A percentile compares a stretch with the other conserved stretches of the same genome.
phyloP scores from a whole-genome alignment of 1,140 invertebrate species.

The Delia radicum region DNA sequence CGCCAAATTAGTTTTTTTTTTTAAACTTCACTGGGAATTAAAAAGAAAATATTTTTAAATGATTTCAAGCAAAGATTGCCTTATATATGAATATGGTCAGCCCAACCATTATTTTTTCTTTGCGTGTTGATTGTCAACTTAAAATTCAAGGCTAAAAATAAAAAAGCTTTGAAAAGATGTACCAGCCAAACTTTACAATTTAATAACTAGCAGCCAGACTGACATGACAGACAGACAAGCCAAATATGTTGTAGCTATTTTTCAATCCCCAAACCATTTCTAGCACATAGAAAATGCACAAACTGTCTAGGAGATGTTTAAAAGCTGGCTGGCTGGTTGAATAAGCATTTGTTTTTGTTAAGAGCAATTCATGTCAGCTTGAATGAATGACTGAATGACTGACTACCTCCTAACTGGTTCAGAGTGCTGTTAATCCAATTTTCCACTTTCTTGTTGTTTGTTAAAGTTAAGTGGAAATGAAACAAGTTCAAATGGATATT shows the following conservation, averaged over 20 bases:
- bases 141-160: neutral
- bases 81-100: too few relatives aligned
- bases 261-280: neutral
- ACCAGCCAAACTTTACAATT: neutral
- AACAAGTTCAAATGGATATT: neutral
- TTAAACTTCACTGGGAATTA: too few relatives aligned
- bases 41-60: too few relatives aligned
- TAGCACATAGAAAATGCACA: neutral
- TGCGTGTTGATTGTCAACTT: neutral
- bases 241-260: neutral
- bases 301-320: neutral
- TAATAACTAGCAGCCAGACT: neutral
- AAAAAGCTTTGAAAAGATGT: neutral
- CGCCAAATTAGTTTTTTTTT: too few relatives aligned
- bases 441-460: constrained; percentile 4
- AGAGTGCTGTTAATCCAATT: constrained; percentile 1
- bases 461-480: neutral
- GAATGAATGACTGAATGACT: neutral
- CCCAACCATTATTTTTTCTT: too few relatives aligned
- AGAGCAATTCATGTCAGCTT: neutral
- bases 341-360: neutral
- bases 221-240: neutral
- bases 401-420: neutral
- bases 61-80: too few relatives aligned
- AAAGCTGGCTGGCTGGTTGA: neutral